These are phyloP conservation scores for Zaprionus obscuricornis DNA, from an alignment of 2,888 invertebrate species.

Conservation along the genomic window DNA sequence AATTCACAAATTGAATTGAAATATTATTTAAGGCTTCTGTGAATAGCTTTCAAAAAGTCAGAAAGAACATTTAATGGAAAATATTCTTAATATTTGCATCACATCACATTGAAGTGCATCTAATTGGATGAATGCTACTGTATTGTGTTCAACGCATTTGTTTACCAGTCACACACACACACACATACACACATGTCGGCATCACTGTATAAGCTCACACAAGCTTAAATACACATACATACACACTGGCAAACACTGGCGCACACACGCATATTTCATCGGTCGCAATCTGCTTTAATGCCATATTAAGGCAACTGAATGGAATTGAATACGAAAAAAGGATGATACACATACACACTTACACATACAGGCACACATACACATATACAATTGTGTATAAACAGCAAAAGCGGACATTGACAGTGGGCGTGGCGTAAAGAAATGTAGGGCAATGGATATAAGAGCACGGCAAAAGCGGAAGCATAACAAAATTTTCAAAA, in stretches of 20 bases:
- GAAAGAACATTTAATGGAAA: no score
- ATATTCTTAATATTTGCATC: no score
- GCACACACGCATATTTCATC: constrained; percentile 20
- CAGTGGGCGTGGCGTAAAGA: neutral
- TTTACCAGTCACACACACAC: constrained; percentile 20
- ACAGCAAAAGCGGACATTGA: constrained; percentile 18
- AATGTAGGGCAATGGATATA: neutral
- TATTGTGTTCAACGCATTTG: constrained; percentile 37
- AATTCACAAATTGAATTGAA: no score
- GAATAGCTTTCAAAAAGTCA: no score
- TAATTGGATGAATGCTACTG: constrained; percentile 43
- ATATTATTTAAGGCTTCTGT: no score
- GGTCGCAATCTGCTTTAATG: constrained; percentile 63
- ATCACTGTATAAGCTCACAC: no score
- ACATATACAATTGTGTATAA: constrained; percentile 23
- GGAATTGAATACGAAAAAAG: constrained; percentile 59
- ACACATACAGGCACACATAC: constrained; percentile 7
- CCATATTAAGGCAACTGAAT: constrained; percentile 60
- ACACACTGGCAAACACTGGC: neutral
- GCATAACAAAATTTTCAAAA: constrained; percentile 51
- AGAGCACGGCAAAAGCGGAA: constrained; percentile 46
- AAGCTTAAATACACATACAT: neutral
- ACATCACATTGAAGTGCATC: constrained; percentile 24
- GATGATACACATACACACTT: constrained; percentile 10
- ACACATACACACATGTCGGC: constrained; percentile 4